Evolutionary conservation across 2,888 invertebrate genomes (phyloP).

Genomic region (Argyra leucocephala): DNA sequence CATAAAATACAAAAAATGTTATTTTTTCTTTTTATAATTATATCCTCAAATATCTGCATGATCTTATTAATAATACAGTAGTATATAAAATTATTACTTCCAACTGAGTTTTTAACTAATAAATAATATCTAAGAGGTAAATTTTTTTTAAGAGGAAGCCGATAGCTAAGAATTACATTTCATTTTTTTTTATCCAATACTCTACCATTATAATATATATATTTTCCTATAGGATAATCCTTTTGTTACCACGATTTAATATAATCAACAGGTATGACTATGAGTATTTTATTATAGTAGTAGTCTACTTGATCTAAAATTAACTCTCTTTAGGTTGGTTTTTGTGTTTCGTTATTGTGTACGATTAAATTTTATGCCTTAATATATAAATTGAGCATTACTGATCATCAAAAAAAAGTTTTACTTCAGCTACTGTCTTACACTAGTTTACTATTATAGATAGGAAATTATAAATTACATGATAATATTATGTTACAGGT

Average conservation of each 20-base stretch:
- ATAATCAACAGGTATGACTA: too few relatives aligned
- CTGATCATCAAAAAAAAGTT: background rate
- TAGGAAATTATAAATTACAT: too few relatives aligned
- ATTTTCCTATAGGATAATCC: background rate
- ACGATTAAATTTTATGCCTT: background rate
- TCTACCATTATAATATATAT: background rate
- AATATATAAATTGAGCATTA: background rate
- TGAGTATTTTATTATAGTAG: too few relatives aligned
- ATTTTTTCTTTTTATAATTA: too few relatives aligned
- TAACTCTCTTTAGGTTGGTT: background rate
- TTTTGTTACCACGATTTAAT: background rate
- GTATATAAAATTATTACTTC: too few relatives aligned
- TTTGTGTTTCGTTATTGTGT: background rate
- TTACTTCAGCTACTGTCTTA: slow-evolving; percentile 6
- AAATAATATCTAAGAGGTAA: too few relatives aligned
- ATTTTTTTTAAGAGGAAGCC: background rate
- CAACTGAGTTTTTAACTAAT: too few relatives aligned
- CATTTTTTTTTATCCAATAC: background rate
- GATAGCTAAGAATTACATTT: background rate
- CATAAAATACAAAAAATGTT: too few relatives aligned
- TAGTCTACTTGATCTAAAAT: background rate
- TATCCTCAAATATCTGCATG: too few relatives aligned
- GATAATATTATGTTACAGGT: too few relatives aligned
- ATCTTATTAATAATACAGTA: too few relatives aligned
- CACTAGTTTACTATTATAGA: too few relatives aligned